These are phyloP conservation scores for Alexandromys fortis DNA, from an alignment of 2,113 vertebrate species.

Conservation along the genomic window DNA sequence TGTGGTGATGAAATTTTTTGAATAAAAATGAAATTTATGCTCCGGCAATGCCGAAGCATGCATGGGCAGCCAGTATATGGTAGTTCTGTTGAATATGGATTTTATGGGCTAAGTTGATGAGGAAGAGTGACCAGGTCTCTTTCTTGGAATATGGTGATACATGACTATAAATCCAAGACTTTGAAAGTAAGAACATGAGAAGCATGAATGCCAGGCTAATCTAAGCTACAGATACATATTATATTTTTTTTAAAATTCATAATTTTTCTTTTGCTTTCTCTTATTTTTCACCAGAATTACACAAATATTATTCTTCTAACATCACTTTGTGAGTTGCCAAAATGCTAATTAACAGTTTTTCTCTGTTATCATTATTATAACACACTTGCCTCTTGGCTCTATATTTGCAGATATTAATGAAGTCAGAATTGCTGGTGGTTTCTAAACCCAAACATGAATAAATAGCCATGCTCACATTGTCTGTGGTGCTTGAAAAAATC, in stretches of 20 bases:
- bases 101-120: too few relatives aligned
- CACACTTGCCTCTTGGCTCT: constrained; percentile 30
- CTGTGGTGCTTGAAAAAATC: background rate
- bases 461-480: background rate
- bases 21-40: too few relatives aligned
- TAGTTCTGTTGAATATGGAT: too few relatives aligned
- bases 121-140: too few relatives aligned
- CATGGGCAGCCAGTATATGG: too few relatives aligned
- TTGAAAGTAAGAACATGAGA: background rate
- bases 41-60: too few relatives aligned
- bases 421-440: background rate
- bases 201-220: background rate
- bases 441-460: background rate
- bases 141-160: too few relatives aligned
- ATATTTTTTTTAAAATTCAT: too few relatives aligned
- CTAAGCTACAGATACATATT: background rate
- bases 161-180: background rate
- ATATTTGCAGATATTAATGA: constrained; percentile 11
- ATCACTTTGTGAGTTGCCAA: constrained; percentile 40
- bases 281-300: background rate
- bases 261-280: constrained; percentile 2
- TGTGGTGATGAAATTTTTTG: too few relatives aligned
- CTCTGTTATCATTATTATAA: constrained; percentile 48
- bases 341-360: constrained; percentile 29
- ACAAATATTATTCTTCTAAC: constrained; percentile 25